Evolutionary conservation across 1,140 invertebrate species (phyloP), one percentile per base, ranked within the genome.

Genomic region (Frieseomelitta varia): DNA sequence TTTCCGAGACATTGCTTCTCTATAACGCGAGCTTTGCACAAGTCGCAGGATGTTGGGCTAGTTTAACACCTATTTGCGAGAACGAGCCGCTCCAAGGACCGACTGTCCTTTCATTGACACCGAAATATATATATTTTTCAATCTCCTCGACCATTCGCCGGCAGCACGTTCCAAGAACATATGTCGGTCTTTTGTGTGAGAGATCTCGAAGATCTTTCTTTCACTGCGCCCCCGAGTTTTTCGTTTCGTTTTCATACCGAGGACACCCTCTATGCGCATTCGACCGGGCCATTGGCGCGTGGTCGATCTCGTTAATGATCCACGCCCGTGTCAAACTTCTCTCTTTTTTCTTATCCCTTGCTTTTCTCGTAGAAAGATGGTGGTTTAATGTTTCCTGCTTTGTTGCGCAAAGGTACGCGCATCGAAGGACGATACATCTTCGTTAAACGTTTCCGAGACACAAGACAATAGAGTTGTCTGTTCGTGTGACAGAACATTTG

Each of bases 291-390:
- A 92, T 69, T 85, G 89, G 86, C 92, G 89, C 91, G 90, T 93
- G 91, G 90, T 90, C 90, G 89, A 92, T 92, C 91, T 88, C 91
- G 91, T 93, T 90, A 92, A 93, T 92, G 91, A 91, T 81, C 86
- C 71, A 71, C 67, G 77, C 87, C 81, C 87, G 83, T 89, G 88
- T 63, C 81, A 78, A 58, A 61, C 67, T 75, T 30, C 27, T 21
- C 6, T 39, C n/a, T 77, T 73, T 67, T 14, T 15, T 4, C 14
- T 15, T n/a, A n/a, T 8, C 8, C 12, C 12, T 55, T 4, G 14
- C 53, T 55, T 55, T 1, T 27, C 12, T 27, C 4, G 15, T 21
- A 27, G 10, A 73, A 67, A 73, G 68, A 11, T 73, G 69, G 14
- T 30, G 27, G 39, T 63, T 63, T 81, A 19, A 56, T 27, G 34